These are phyloP conservation scores for Papilio protenor DNA, from an alignment of 2,888 invertebrate species.

Conservation along the genomic window DNA sequence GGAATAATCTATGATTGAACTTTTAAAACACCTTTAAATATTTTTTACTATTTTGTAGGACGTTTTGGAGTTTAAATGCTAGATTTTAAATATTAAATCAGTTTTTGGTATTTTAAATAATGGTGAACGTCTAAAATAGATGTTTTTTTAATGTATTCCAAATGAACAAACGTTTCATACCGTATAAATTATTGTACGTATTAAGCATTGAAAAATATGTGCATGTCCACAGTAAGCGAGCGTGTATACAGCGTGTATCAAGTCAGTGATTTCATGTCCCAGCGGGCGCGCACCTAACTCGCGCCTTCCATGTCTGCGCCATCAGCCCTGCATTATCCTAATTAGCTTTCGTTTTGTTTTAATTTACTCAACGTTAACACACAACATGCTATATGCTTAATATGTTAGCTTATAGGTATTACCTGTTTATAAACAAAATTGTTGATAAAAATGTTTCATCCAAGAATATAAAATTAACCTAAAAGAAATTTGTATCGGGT, in stretches of 20 bases:
- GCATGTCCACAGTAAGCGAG: constrained; percentile 46
- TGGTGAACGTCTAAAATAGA: too few relatives aligned
- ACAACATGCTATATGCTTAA: constrained; percentile 8
- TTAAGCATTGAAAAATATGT: neutral
- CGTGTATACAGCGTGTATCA: constrained; percentile 46
- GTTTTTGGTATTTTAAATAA: too few relatives aligned
- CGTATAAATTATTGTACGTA: neutral
- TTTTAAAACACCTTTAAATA: too few relatives aligned
- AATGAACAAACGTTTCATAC: too few relatives aligned
- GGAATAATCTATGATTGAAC: too few relatives aligned
- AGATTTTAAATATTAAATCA: too few relatives aligned
- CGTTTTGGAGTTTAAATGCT: too few relatives aligned
- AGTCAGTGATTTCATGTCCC: constrained; percentile 68
- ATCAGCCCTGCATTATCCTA: constrained; percentile 68
- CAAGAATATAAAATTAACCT: too few relatives aligned
- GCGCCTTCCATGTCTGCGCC: constrained; percentile 57
- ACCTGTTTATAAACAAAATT: neutral
- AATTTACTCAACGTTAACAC: constrained; percentile 53
- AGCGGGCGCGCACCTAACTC: constrained; percentile 62
- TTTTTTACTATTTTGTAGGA: too few relatives aligned
- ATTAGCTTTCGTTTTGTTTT: constrained; percentile 65
- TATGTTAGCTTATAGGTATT: neutral
- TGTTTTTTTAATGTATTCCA: too few relatives aligned
- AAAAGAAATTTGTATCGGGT: neutral
- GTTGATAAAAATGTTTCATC: too few relatives aligned